Evolutionary conservation across 2,888 invertebrate genomes (phyloP), one percentile per base, ranked within the genome.

Genomic region (Melinaea marsaeus): DNA sequence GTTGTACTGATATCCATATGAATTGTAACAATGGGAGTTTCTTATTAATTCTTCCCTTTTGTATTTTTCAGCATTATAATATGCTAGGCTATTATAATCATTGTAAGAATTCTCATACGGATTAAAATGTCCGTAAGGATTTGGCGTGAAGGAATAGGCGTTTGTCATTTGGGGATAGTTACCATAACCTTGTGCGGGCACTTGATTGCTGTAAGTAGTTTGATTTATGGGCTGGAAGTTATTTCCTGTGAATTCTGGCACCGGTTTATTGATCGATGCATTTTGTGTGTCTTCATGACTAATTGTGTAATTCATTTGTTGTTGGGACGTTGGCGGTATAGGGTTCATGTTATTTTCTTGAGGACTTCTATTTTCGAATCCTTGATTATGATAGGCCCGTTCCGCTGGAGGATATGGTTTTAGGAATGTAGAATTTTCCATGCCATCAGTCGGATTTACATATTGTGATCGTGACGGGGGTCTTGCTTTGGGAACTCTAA

Each of bases 371-470:
- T 88, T 86, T 57, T 91, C 91, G 65, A 87, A 90, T 1, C 88
- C 86, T 71, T 88, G 86, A 64, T 76, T 84, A 33, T 86, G 65
- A 62, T 85, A 83, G 5, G 87, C 83, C 71, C 86, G 83, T 48
- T 92, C 92, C 4, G 89, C 85, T 3, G 93, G 93, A 54, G 93
- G 93, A 69, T 92, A 93, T 0, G 94, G 93, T 77, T 93, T 93
- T 13, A 94, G 77, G 76, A 93, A 94, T 6, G 93, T 93, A 6
- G 91, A 89, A 67, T 89, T 87, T 70, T 91, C 92, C 55, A 88
- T 62, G 13, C 85, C 79, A 58, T 92, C 90, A 0, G 84, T 80
- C 34, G 91, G 88, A 71, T 91, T 89, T 9, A 85, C 83, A 42
- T 92, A 84, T 63, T 90, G 91, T 1, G 91, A 92, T 65, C 93